Evolutionary conservation across 2,113 vertebrate species (phyloP), one percentile per base, ranked within the genome.

Genomic region (Notothenia rossii): DNA sequence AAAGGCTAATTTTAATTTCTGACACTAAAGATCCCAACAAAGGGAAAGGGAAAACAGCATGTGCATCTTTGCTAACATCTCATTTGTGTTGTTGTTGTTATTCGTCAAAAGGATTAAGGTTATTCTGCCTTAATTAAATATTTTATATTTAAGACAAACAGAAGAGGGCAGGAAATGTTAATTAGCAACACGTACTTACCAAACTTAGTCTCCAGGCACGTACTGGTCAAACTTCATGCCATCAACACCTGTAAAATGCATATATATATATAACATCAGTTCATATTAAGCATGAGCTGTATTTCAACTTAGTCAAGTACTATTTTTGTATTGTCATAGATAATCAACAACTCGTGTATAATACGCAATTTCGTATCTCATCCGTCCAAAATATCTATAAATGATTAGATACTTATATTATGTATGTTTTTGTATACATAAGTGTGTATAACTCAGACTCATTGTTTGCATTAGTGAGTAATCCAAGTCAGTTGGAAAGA

Each of bases 11-110:
- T 20, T 75, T 70, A 76, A 43, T 69, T 67, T 70, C 36, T 43
- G 7, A 55, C 13, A 45, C 75, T 86, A 68, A 81, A 40, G 36
- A 18, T 50, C 17, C 60, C n/a, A 4, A 81, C 67, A 84, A 84
- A 79, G 68, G 49, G 11, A 66, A 51, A 13, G 22, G 11, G 50
- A 73, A 60, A 85, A 72, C 55, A 59, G 55, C 33, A 54, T 14
- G 33, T 5, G n/a, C 20, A 53, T 46, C 45, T 66, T 22, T 70
- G 75, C 46, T 12, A 5, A 36, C 22, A 66, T 74, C 53, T 46
- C 3, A 7, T 55, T 40, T 40, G 5, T 40, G 36, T 40, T 40
- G 36, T 40, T 66, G 7, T 69, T 68, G 66, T 46, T 66, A 25
- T 61, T 65, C 14, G 4, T 49, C 3, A 40, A 53, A 75, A 49